Conservation (phyloP, 2,797 vertebrate species). For the Clarias platycephalus region DNA sequence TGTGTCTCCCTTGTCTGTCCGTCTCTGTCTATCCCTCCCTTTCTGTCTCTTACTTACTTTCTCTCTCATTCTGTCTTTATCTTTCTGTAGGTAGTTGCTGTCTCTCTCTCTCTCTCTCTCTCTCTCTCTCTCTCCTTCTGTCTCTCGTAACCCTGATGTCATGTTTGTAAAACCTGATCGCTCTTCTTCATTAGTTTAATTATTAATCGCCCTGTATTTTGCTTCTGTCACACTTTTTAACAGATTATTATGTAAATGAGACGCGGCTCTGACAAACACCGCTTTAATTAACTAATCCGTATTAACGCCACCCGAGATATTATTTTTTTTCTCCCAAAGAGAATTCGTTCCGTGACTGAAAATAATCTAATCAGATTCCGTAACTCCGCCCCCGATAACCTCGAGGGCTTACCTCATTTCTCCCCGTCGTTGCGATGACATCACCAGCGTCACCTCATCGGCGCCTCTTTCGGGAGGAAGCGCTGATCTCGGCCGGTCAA, state of each 20-base stretch:
- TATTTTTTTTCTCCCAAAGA: no score
- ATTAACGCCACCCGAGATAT: neutral
- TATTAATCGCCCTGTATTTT: neutral
- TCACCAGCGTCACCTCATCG: neutral
- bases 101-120: neutral
- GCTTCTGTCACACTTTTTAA: neutral
- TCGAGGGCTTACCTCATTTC: neutral
- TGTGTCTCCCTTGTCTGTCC: neutral
- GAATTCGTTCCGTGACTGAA: neutral
- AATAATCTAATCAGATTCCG: neutral
- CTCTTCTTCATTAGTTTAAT: neutral
- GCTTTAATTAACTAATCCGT: slow-evolving; percentile 2
- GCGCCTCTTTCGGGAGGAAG: neutral
- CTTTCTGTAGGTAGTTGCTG: neutral
- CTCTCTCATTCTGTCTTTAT: neutral
- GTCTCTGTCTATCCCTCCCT: neutral
- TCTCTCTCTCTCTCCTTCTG: neutral
- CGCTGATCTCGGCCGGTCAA: neutral
- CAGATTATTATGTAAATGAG: slow-evolving; percentile 17
- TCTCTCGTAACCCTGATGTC: neutral
- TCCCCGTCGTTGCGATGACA: neutral
- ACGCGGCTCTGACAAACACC: neutral
- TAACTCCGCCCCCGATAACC: neutral
- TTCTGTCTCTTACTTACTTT: neutral
- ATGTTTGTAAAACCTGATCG: neutral